phyloP scores from a whole-genome alignment of 1,140 invertebrate species.

The Mycetomoellerius zeteki region DNA sequence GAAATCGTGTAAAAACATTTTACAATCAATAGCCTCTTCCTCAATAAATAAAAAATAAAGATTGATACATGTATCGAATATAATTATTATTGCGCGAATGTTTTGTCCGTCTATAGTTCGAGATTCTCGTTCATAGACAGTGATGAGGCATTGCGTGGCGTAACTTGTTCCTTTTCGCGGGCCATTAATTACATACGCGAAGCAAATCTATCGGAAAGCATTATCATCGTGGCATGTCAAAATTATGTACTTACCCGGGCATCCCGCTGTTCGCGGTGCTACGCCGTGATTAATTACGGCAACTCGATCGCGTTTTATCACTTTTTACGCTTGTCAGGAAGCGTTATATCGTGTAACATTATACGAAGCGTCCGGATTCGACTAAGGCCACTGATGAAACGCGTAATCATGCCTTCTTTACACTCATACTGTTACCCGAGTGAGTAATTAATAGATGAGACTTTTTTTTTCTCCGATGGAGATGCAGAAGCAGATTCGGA shows the following conservation, averaged over 20 bases:
- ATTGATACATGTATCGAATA: not conserved
- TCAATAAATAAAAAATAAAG: not conserved
- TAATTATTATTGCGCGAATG: slow-evolving; percentile 28
- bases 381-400: slow-evolving; percentile 30
- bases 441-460: no score
- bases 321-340: slow-evolving; percentile 55
- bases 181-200: slow-evolving; percentile 62
- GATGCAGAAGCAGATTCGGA: no score
- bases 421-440: no score
- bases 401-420: slow-evolving; percentile 30
- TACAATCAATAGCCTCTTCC: not conserved
- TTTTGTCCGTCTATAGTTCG: not conserved
- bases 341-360: slow-evolving; percentile 55
- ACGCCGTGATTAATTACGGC: slow-evolving; percentile 58
- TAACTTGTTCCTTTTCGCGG: slow-evolving; percentile 52
- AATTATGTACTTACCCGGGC: slow-evolving; percentile 56
- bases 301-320: slow-evolving; percentile 63
- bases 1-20: not conserved
- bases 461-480: no score
- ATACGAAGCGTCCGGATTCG: slow-evolving; percentile 38
- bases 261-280: slow-evolving; percentile 29
- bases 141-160: not conserved
- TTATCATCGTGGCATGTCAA: slow-evolving; percentile 62
- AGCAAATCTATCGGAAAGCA: slow-evolving; percentile 64
- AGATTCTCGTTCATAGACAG: slow-evolving; percentile 6